phyloP scores from a whole-genome alignment of 2,888 invertebrate species.

The Priocnemis perturbator region DNA sequence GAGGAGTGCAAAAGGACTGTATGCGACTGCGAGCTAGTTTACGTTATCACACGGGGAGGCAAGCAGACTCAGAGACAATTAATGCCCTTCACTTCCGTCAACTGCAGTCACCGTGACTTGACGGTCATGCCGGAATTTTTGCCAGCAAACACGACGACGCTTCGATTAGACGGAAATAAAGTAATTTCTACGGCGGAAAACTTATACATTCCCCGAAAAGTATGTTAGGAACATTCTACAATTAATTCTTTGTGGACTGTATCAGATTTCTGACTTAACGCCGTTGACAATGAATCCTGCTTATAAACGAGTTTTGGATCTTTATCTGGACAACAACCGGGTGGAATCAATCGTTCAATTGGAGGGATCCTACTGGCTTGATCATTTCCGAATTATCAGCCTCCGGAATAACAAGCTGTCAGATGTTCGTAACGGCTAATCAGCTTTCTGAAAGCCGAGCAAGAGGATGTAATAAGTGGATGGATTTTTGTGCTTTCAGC shows the following conservation, averaged over 20 bases:
- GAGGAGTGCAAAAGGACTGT: conserved; percentile 79
- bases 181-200: conserved; percentile 71
- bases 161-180: conserved; percentile 82
- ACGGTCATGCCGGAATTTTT: conserved; percentile 79
- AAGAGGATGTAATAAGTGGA: too few relatives aligned
- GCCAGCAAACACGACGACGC: conserved; percentile 81
- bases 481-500: conserved; percentile 73
- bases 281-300: conserved; percentile 81
- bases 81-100: conserved; percentile 82
- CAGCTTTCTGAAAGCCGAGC: too few relatives aligned
- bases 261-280: conserved; percentile 80
- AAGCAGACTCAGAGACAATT: conserved; percentile 67
- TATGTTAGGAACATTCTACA: not conserved
- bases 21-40: conserved; percentile 81
- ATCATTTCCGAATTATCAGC: conserved; percentile 86
- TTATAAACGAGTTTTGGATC: conserved; percentile 83
- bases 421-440: conserved; percentile 77
- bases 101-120: conserved; percentile 80
- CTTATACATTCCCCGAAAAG: conserved; percentile 8
- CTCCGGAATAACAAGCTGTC: conserved; percentile 84
- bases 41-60: conserved; percentile 78
- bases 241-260: not conserved
- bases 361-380: conserved; percentile 88
- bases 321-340: conserved; percentile 86
- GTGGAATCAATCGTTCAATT: conserved; percentile 82